Conservation (phyloP, 2,113 vertebrate species). For the Phyllostomus discolor region DNA sequence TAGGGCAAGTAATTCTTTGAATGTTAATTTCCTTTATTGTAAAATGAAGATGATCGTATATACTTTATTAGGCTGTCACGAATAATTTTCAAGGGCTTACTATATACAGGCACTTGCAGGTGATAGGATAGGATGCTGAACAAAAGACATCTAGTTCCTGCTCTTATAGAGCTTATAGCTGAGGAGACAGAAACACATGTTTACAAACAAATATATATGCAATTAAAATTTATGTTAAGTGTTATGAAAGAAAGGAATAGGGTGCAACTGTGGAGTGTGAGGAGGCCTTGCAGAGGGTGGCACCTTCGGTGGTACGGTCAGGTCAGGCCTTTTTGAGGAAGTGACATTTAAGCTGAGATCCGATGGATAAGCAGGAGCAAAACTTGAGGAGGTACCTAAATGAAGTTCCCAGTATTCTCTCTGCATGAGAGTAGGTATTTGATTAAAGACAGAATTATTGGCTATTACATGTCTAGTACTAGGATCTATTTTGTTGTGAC, state of each 20-base stretch:
- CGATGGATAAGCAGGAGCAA: not conserved
- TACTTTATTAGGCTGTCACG: not conserved
- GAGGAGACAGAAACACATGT: not conserved
- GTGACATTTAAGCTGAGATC: not conserved
- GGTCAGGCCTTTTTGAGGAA: not conserved
- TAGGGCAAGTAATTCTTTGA: not conserved
- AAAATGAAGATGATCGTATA: not conserved
- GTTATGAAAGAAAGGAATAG: not conserved
- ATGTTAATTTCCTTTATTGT: not conserved
- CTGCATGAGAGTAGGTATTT: not conserved
- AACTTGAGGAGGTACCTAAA: not conserved
- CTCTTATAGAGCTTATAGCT: not conserved
- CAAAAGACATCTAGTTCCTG: not conserved
- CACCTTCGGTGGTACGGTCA: not conserved
- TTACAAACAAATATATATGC: not conserved
- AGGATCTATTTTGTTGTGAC: not conserved
- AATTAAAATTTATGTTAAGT: not conserved
- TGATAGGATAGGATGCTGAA: not conserved
- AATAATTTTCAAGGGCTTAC: not conserved
- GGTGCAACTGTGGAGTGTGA: not conserved
- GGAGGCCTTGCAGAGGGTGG: not conserved
- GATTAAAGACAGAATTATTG: not conserved
- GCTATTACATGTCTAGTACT: not conserved
- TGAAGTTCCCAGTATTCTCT: not conserved
- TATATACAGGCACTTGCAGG: not conserved